Evolutionary conservation across 2,888 invertebrate genomes (phyloP).

Genomic region (Andrena fulva): DNA sequence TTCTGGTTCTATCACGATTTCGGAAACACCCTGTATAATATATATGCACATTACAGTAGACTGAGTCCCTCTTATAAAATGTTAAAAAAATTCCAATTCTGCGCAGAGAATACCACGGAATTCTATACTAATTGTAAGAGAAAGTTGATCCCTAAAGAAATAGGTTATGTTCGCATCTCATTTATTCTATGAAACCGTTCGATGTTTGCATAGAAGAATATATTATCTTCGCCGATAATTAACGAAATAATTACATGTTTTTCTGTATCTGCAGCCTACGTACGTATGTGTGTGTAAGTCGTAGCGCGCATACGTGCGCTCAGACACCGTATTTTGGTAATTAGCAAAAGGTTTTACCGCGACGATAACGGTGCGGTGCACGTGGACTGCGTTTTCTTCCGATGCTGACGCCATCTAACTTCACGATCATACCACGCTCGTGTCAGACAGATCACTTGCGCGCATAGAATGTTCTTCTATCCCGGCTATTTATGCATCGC

Average conservation of each 20-base stretch:
- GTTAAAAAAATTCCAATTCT: too few relatives aligned
- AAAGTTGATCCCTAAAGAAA: not conserved
- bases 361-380: not conserved
- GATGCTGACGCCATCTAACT: not conserved
- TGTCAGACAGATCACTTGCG: not conserved
- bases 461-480: not conserved
- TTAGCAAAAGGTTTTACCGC: not conserved
- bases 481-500: not conserved
- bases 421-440: not conserved
- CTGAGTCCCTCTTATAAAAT: too few relatives aligned
- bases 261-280: not conserved
- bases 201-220: too few relatives aligned
- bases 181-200: not conserved
- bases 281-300: not conserved
- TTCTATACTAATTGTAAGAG: too few relatives aligned
- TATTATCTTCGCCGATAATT: too few relatives aligned
- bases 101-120: too few relatives aligned
- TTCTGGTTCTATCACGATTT: too few relatives aligned
- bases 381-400: not conserved
- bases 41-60: too few relatives aligned
- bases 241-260: not conserved
- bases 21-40: too few relatives aligned
- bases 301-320: not conserved
- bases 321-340: not conserved
- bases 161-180: not conserved